Percentiles rank a stretch among this genome's conserved stretches.
Conservation (phyloP, 2,113 vertebrate genomes). For the Colistium nudipinnis region DNA sequence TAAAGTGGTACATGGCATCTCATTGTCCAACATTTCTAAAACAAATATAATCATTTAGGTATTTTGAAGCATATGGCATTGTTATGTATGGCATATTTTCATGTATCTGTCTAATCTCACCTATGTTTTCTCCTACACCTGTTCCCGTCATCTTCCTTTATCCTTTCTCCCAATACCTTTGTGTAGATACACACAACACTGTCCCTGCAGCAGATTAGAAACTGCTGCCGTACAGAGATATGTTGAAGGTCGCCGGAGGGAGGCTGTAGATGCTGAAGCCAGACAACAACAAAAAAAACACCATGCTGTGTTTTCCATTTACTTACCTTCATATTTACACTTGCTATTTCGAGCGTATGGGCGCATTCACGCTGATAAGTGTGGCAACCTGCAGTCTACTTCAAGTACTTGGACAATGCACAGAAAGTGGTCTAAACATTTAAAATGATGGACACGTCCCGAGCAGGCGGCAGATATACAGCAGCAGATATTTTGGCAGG, state of each 20-base stretch:
- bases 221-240: slow-evolving; percentile 21
- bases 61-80: neutral
- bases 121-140: neutral
- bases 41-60: neutral
- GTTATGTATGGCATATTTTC: neutral
- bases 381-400: neutral
- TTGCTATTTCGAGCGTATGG: neutral
- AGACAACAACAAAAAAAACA: slow-evolving; percentile 11
- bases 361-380: neutral
- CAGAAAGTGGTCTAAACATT: neutral
- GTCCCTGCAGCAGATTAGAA: slow-evolving; percentile 16
- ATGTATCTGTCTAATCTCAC: slow-evolving; percentile 7
- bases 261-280: slow-evolving; percentile 16
- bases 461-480: too few relatives aligned
- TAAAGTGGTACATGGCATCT: neutral
- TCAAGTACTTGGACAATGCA: neutral
- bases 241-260: slow-evolving; percentile 44
- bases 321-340: neutral
- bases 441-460: neutral
- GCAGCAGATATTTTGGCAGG: slow-evolving; percentile 1
- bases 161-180: neutral
- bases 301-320: neutral
- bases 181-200: slow-evolving; percentile 22
- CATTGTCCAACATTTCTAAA: neutral
- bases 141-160: neutral